Evolutionary conservation across 2,888 invertebrate genomes (phyloP), one percentile per base, ranked within the genome.

Genomic region (Protonemura montana): DNA sequence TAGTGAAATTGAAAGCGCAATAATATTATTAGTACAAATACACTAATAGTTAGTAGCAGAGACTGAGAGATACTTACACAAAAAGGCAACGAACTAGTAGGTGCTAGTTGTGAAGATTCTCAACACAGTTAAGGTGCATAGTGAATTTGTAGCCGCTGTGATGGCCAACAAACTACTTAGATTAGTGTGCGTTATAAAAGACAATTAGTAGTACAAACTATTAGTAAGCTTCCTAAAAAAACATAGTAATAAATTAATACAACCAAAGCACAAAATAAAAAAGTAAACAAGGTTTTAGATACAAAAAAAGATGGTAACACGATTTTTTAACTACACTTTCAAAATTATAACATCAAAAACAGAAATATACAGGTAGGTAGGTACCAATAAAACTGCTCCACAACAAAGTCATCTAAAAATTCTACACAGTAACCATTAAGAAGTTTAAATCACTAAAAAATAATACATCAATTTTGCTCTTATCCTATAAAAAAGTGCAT

Each of bases 211-310:
- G 16, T n/a, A 5, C 21, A 29, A 81, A 26, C 78, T 21, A 6
- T 28, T 81, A 81, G 81, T 81, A 81, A 81, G 81, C 81, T 30
- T n/a, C 81, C 81, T 81, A 81, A n/a, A 28, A 81, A 1, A 81
- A n/a, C n/a, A n/a, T n/a, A n/a, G n/a, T 1, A 78, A 26, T 26
- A 26, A 1, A 30, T 81, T 81, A 81, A 81, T 81, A 81, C 81
- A 81, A 29, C 30, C 28, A 81, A 81, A 78, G n/a, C 78, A 27
- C 0, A 28, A 78, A 78, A 16, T 30, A 81, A 78, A 78, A 7
- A 78, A 25, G 3, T 5, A 78, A 5, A 21, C 7, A 78, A 78
- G 25, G 78, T 78, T 35, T 78, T 26, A 78, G 21, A 3, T 59
- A 10, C 21, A 59, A 16, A 21, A 59, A 59, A 59, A 59, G 21